Percentiles rank a stretch among this genome's conserved stretches.
Conservation (phyloP, 2,797 vertebrate genomes). For the Pantherophis alleghaniensis region DNA sequence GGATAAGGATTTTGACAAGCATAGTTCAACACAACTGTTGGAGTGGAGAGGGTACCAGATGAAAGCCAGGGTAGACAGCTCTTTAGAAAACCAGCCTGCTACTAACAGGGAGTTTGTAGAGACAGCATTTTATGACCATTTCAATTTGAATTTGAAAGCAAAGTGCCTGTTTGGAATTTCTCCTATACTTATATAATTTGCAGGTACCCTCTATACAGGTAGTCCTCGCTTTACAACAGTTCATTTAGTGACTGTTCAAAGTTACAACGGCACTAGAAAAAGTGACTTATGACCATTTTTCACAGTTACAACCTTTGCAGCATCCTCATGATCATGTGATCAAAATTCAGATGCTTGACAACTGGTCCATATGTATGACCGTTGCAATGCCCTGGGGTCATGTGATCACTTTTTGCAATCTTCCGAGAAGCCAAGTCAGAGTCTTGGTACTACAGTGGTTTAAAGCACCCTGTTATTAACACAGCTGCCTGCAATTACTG, state of each 20-base stretch:
- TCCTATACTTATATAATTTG: slow-evolving; percentile 32
- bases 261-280: not conserved
- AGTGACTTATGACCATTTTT: not conserved
- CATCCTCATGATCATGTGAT: not conserved
- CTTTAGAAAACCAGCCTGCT: slow-evolving; percentile 29
- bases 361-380: too few species aligned
- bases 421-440: too few species aligned
- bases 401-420: too few species aligned
- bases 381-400: too few species aligned
- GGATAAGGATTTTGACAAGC: not conserved
- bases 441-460: too few species aligned
- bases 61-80: not conserved
- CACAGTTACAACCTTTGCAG: not conserved
- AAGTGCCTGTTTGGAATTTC: slow-evolving; percentile 52
- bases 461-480: too few species aligned
- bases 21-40: not conserved
- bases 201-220: slow-evolving; percentile 24
- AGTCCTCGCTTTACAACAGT: not conserved
- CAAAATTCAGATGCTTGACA: not conserved
- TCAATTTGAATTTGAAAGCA: slow-evolving; percentile 48
- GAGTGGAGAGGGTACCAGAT: not conserved
- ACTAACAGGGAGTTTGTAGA: slow-evolving; percentile 37
- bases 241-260: not conserved
- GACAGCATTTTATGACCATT: slow-evolving; percentile 47
- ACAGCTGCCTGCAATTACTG: too few species aligned